phyloP scores from a whole-genome alignment of 2,888 invertebrate genomes.

The Nemapogon koenigi region DNA sequence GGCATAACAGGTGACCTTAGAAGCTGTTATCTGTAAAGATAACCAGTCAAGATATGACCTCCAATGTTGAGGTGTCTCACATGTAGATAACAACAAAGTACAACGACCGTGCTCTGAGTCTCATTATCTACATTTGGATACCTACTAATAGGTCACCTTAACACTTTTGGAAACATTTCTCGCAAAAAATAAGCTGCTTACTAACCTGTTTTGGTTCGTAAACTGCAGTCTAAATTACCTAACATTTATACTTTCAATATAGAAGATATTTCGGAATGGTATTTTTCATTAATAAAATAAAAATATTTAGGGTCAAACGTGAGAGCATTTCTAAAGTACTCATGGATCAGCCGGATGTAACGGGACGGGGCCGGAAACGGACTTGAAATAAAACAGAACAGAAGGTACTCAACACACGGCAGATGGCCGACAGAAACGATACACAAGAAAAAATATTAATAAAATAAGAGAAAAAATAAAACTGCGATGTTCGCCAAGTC shows the following conservation, averaged over 20 bases:
- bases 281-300: no score
- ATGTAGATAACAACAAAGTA: slow-evolving; percentile 40
- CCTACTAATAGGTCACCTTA: no score
- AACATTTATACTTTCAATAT: no score
- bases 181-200: no score
- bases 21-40: slow-evolving; percentile 44
- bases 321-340: slow-evolving; percentile 28
- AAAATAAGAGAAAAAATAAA: slow-evolving; percentile 23
- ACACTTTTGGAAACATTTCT: no score
- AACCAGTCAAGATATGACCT: slow-evolving; percentile 50
- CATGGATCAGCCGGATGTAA: slow-evolving; percentile 46
- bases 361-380: slow-evolving; percentile 43
- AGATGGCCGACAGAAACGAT: slow-evolving; percentile 30
- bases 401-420: slow-evolving; percentile 30
- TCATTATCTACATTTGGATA: no score
- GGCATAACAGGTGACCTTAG: slow-evolving; percentile 47
- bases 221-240: no score
- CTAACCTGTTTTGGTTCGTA: no score
- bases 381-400: slow-evolving; percentile 33
- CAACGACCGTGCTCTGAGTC: slow-evolving; percentile 51
- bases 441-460: slow-evolving; percentile 30
- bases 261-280: no score
- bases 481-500: slow-evolving; percentile 16
- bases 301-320: background rate
- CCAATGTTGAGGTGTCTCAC: slow-evolving; percentile 45